These are phyloP conservation scores for Pseudorhiza aurosa DNA, from an alignment of 30 jellyfish, hydroid and myxozoan species.

Conservation along the genomic window DNA sequence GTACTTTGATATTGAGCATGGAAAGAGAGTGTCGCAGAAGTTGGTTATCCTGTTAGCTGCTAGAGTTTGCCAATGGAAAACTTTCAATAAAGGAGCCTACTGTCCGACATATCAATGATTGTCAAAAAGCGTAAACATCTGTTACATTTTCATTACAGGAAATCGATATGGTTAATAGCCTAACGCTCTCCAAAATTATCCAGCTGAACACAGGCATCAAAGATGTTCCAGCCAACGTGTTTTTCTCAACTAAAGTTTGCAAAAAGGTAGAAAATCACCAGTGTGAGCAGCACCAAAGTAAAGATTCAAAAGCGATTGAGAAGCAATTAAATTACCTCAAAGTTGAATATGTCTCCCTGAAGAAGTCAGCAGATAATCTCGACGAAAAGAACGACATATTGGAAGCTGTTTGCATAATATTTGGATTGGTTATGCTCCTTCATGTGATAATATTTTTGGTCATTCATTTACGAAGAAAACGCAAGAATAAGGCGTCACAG, in stretches of 20 bases:
- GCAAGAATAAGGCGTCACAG: background rate
- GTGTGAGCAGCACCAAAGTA: constrained; percentile 35
- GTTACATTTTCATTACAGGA: constrained; percentile 58
- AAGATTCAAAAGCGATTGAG: background rate
- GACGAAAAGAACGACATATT: background rate
- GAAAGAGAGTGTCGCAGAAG: no score
- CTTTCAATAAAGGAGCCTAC: no score
- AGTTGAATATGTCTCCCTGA: background rate
- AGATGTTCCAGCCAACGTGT: constrained; percentile 85
- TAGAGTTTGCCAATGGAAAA: no score
- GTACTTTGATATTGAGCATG: no score
- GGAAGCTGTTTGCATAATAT: background rate
- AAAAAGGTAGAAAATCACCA: constrained; percentile 68
- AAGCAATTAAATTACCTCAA: background rate
- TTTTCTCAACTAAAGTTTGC: constrained; percentile 82
- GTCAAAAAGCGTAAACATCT: no score
- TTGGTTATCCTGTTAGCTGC: no score
- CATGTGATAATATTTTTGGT: background rate
- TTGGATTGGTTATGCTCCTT: background rate
- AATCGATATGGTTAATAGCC: constrained; percentile 75
- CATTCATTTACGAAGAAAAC: background rate
- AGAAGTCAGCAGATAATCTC: background rate
- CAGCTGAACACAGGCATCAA: constrained; percentile 74
- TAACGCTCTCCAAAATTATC: constrained; percentile 82
- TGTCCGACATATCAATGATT: no score